Evolutionary conservation across 2,113 vertebrate genomes (phyloP).

Genomic region (Pithys albifrons): DNA sequence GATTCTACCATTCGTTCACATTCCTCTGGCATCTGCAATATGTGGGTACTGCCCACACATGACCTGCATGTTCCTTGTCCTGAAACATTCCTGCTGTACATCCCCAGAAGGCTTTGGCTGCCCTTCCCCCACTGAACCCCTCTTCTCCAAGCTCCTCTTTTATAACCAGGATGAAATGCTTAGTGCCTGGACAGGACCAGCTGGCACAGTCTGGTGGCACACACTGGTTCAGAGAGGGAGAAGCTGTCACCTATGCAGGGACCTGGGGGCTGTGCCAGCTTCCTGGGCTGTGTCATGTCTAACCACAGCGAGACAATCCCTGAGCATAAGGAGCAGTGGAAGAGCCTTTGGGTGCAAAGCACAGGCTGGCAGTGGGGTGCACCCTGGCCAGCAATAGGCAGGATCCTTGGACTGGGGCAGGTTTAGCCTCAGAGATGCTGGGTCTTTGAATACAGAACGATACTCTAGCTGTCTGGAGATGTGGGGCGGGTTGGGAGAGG

Average conservation of each 20-base stretch:
- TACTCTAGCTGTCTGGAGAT: neutral
- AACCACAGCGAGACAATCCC: neutral
- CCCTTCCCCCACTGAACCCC: neutral
- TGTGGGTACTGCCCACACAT: neutral
- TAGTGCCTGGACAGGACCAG: neutral
- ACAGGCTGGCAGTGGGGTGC: neutral
- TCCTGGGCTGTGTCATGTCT: neutral
- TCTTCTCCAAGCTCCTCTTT: neutral
- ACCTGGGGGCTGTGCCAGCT: neutral
- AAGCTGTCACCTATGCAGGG: neutral
- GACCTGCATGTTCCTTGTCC: neutral
- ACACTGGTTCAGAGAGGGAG: neutral
- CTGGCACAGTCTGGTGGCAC: neutral
- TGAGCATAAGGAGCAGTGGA: neutral
- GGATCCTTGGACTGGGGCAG: neutral
- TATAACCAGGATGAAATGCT: neutral
- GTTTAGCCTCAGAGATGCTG: neutral
- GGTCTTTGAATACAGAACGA: neutral
- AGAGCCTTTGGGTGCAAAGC: neutral
- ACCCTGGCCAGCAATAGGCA: neutral
- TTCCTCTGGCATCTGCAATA: neutral
- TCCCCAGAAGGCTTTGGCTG: neutral
- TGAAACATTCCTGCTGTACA: neutral
- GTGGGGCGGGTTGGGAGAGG: neutral
- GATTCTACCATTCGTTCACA: neutral